Base-by-base conservation (phyloP, 2,113 vertebrate genomes). In the Gopherus flavomarginatus region DNA sequence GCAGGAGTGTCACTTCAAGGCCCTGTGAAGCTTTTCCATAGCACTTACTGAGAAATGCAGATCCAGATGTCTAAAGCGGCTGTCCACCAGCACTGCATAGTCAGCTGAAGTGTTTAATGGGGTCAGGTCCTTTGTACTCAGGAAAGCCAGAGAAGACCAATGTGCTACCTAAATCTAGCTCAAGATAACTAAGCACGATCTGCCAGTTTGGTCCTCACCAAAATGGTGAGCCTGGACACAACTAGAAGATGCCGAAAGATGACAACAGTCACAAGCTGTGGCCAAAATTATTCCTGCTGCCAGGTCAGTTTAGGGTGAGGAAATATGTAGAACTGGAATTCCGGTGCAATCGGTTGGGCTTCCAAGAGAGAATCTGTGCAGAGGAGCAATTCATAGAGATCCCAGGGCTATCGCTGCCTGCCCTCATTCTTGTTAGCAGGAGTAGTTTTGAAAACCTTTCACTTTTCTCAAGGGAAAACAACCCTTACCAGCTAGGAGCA, bases 11-110 rank as follows among this genome's bases (percentile, higher is more conserved):
- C 0, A 2, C 83, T 94, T 85, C 13, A 19, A 91, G 94, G 50
- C 90, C 80, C 24, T 82, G 56, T 96, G 86, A 47, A 86, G 62
- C 92, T 96, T 92, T 89, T n/a, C 78, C 65, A 87, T 47, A 78
- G 24, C 75, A 78, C 44, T 78, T 78, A 78, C 44, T 27, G 75
- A 78, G 75, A 78, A 78, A 47, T 47, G 83, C 86, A 91, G 22
- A 92, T 93, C 44, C 86, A 42, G 29, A 38, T 38, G 65, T 72
- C 65, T 10, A 78, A 2, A 47, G 75, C 3, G 7, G 42, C 44
- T 26, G 26, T 26, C 42, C 75, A 78, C 42, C 75, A 78, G 42
- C 27, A 78, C 11, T 29, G 12, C 24, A 78, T 42, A 78, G 42
- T 14, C 12, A 27, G 75, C 44, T 47, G 75, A 52, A 91, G 47